Percentiles rank a stretch among this genome's conserved stretches.
phyloP scores from a whole-genome alignment of 1,140 invertebrate species.

The Drosophila erecta region DNA sequence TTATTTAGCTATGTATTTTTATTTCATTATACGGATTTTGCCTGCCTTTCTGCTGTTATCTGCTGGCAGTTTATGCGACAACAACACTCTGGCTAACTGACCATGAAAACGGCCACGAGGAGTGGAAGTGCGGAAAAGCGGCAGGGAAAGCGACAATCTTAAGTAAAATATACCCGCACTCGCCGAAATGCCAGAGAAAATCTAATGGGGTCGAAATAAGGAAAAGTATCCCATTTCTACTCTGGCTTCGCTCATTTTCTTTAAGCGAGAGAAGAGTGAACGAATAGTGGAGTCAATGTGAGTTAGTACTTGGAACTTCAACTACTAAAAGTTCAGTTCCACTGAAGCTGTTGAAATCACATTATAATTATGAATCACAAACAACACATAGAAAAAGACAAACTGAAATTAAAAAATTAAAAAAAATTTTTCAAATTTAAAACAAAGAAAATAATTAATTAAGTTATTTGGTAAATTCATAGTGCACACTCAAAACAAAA shows the following conservation, averaged over 20 bases:
- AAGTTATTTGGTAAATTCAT: too few species aligned
- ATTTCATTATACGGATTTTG: constrained; percentile 78
- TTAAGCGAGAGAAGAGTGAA: neutral
- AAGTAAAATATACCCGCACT: constrained; percentile 39
- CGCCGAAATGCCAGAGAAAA: constrained; percentile 26
- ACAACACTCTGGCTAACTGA: constrained; percentile 50
- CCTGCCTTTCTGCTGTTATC: constrained; percentile 79
- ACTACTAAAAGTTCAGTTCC: neutral
- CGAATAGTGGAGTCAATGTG: neutral
- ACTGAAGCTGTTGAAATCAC: neutral
- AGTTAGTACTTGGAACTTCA: neutral
- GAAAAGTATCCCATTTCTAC: constrained; percentile 43
- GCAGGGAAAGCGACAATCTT: constrained; percentile 33
- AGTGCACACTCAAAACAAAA: too few species aligned
- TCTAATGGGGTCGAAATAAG: constrained; percentile 50
- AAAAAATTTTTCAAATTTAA: neutral
- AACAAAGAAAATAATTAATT: too few species aligned
- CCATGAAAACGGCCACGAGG: constrained; percentile 71
- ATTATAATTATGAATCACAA: neutral
- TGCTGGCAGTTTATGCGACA: constrained; percentile 67
- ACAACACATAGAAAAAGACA: neutral
- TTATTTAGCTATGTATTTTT: constrained; percentile 80
- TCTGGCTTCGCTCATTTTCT: constrained; percentile 26
- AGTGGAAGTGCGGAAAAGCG: constrained; percentile 28
- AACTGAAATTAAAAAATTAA: neutral